These are phyloP conservation scores for Recurvirostra avosetta DNA, from an alignment of 2,113 vertebrate species.

Conservation along the genomic window DNA sequence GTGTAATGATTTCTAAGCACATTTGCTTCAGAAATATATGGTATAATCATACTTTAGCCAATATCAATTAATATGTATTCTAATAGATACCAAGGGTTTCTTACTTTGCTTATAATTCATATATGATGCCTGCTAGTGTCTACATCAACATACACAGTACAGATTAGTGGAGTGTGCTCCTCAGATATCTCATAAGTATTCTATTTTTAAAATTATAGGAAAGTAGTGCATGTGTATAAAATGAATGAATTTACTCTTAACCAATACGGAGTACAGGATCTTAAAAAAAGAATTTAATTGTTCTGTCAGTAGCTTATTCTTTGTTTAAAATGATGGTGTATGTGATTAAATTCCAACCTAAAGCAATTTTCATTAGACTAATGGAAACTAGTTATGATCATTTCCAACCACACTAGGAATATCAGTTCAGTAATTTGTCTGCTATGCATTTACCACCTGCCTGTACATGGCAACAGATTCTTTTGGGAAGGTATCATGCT, in stretches of 20 bases:
- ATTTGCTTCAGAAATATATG: not conserved
- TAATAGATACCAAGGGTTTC: not conserved
- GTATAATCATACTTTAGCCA: not conserved
- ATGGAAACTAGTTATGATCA: not conserved
- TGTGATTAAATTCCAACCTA: not conserved
- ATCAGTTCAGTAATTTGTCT: not conserved
- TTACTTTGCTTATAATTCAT: not conserved
- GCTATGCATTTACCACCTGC: not conserved
- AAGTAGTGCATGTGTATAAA: not conserved
- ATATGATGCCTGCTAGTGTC: not conserved
- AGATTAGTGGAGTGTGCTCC: not conserved
- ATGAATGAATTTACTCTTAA: not conserved
- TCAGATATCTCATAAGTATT: not conserved
- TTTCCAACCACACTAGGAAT: not conserved
- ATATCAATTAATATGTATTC: accelerated
- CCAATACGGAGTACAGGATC: not conserved
- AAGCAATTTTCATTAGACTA: not conserved
- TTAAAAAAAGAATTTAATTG: not conserved
- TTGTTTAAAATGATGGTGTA: not conserved
- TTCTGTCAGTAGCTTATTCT: not conserved
- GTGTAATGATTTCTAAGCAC: not conserved
- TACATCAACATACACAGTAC: not conserved
- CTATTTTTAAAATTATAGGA: not conserved
- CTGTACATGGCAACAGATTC: not conserved
- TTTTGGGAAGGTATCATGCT: not conserved